Evolutionary conservation across 2,888 invertebrate genomes (phyloP), one percentile per base, ranked within the genome.

Genomic region (Teinopalpus imperialis): DNA sequence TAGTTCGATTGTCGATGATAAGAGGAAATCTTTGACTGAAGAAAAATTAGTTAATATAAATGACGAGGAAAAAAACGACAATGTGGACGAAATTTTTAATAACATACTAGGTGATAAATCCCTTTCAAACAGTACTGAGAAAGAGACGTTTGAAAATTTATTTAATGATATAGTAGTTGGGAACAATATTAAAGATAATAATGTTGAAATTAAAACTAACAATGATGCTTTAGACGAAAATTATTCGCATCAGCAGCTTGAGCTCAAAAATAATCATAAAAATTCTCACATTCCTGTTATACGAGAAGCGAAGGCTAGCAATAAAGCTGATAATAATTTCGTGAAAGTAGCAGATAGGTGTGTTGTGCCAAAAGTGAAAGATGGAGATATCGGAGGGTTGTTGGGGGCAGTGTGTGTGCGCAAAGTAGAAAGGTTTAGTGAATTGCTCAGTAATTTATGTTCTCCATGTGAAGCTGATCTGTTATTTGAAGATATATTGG

Each of bases 391-490:
- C 5, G 70, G 74, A 50, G 78, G 81, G 9, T 71, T 85, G 57
- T 66, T 87, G 54, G 85, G 82, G 53, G 87, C 78, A 43, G 86
- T 82, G 69, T 88, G 88, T 83, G 86, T 88, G 56, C 76, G 81
- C 48, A 86, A 81, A 86, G 88, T 88, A 66, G 86, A 86, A 73
- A 78, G 76, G 57, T 88, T 88, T 60, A 88, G 88, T 87, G 88
- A 88, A 69, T 71, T 88, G 71, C 81, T 88, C 51, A 87, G 83
- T 73, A 88, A 86, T 67, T 70, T 88, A 59, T 87, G 88, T 73
- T 85, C 87, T 2, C 87, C 88, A 2, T 74, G 80, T 53, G 88
- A 88, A 65, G 85, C 88, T 8, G 88, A 88, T 61, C 59, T 81
- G 45, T 60, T 88, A 54, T 88, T 88, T 53, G 87, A 88, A 63